Evolutionary conservation across 1,140 invertebrate genomes (phyloP).

Genomic region (Drosophila erecta): DNA sequence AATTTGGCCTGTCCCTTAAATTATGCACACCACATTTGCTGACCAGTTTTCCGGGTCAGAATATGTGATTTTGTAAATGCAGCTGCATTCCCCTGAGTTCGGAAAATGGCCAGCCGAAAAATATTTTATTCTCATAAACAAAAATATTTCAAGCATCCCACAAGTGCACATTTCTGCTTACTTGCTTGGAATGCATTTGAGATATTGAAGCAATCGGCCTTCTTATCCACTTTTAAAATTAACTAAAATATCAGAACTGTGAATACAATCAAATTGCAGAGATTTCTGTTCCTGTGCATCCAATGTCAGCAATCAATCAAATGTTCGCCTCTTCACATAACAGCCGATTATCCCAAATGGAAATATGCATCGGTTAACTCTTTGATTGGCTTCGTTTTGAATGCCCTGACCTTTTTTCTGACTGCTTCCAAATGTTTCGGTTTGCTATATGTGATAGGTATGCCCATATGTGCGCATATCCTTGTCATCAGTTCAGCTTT

Average conservation of each 20-base stretch:
- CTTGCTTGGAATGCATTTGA: too few species aligned
- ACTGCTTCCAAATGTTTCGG: background rate
- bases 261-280: too few species aligned
- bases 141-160: background rate
- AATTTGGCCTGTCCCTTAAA: conserved; percentile 1
- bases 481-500: conserved; percentile 5
- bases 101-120: background rate
- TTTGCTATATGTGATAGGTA: background rate
- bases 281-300: background rate
- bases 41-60: background rate
- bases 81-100: background rate
- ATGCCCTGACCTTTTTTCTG: background rate
- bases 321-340: background rate
- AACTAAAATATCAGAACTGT: too few species aligned
- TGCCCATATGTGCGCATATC: background rate
- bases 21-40: conserved; percentile 7
- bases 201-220: too few species aligned
- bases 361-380: conserved; percentile 4
- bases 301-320: conserved; percentile 8
- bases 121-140: background rate
- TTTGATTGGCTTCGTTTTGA: conserved; percentile 10
- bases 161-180: too few species aligned
- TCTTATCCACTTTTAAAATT: too few species aligned
- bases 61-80: background rate
- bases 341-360: conserved; percentile 9